Percentiles rank a stretch among this genome's conserved stretches.
These are phyloP conservation scores for Taenioides sp. DNA, from an alignment of 2,797 vertebrate species.

Conservation along the genomic window DNA sequence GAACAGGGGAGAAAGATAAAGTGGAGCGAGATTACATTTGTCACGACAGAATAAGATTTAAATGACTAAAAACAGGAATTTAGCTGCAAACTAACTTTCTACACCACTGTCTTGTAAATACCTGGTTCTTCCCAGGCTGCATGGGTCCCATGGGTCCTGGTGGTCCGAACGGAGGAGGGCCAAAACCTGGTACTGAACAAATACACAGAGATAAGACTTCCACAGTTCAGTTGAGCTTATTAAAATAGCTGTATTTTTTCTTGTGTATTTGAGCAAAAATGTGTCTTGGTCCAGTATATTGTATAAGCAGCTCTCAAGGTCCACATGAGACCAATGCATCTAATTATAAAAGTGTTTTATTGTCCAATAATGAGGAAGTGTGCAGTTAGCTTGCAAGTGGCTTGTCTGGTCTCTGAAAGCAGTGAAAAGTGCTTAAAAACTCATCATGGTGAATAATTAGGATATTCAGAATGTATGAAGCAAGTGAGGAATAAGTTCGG, in stretches of 20 bases:
- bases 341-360: too few relatives aligned
- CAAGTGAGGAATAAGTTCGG: too few relatives aligned
- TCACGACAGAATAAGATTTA: background rate
- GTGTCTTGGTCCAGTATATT: too few relatives aligned
- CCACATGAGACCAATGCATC: too few relatives aligned
- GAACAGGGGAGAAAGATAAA: background rate
- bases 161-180: slow-evolving; percentile 83
- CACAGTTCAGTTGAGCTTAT: background rate
- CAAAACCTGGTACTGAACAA: slow-evolving; percentile 82
- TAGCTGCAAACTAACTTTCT: background rate
- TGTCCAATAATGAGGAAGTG: too few relatives aligned
- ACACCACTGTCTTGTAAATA: slow-evolving; percentile 45
- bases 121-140: slow-evolving; percentile 86
- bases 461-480: too few relatives aligned
- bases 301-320: too few relatives aligned
- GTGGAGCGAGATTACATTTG: background rate
- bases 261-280: too few relatives aligned
- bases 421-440: too few relatives aligned
- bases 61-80: background rate
- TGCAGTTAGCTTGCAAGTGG: too few relatives aligned
- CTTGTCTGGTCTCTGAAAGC: too few relatives aligned
- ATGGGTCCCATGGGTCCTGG: slow-evolving; percentile 84
- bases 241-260: background rate
- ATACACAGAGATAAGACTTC: background rate
- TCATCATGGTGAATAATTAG: too few relatives aligned